Evolutionary conservation across 2,888 invertebrate species (phyloP), one percentile per base, ranked within the genome.

Genomic region (Archaeoteleia sp.): DNA sequence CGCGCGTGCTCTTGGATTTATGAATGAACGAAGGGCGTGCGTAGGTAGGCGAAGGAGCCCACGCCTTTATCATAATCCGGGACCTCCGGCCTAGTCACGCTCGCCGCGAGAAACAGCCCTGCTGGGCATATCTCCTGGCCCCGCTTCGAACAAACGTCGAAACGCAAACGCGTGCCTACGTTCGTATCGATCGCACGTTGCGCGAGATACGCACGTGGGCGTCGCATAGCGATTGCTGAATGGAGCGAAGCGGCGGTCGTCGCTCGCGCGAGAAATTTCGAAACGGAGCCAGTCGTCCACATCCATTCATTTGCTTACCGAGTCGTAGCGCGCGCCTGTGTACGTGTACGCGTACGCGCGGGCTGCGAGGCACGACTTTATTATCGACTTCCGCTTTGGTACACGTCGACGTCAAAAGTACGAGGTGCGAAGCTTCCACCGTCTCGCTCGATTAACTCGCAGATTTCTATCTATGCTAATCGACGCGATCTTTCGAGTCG

Each of bases 41-140:
- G 82, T 81, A 77, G 75, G 82, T 77, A 73, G 82, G 78, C 77
- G 70, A 51, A 5, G 46, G 46, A 53, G 72, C 79, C 81, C 78
- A 82, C 82, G 80, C 83, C 76, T 79, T 78, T 81, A 82, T 84
- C 82, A 83, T 83, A 84, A 83, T 83, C n/a, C 82, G 81, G 77
- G 75, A 78, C 80, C 82, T 76, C 79, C 78, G 77, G 78, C 76
- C 81, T 81, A 81, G 83, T 79, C 78, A 76, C 78, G 79, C 78
- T 61, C 76, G 78, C 75, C 75, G 76, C 78, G 79, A 77, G 71
- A 72, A 48, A 54, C 54, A 54, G 72, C 75, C 67, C 65, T 66
- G 66, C 74, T 69, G 70, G 70, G 75, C 78, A 74, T 77, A 72
- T 32, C 74, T 70, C 3, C 20, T 20, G 20, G 3, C 20, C 58